These are phyloP conservation scores for Aldrovandia affinis DNA, from an alignment of 2,797 vertebrate species.

Conservation along the genomic window DNA sequence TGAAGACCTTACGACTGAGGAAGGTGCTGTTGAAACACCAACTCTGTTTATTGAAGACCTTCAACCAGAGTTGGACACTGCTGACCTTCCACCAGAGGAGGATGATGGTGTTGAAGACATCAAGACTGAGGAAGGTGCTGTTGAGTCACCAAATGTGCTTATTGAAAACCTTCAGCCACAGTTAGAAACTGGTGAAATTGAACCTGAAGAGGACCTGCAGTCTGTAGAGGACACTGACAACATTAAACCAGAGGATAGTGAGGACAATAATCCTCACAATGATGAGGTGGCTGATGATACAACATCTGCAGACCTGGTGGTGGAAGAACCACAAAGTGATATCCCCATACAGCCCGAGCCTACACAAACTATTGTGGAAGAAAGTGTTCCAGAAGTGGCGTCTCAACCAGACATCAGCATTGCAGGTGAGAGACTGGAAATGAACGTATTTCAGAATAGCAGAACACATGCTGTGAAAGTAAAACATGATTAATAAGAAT, in stretches of 20 bases:
- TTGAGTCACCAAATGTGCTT: background rate
- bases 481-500: slow-evolving; percentile 35
- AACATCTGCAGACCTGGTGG: background rate
- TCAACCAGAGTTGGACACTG: background rate
- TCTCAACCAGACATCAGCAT: background rate
- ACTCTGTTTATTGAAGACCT: background rate
- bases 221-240: background rate
- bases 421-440: slow-evolving; percentile 17
- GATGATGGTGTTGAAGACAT: slow-evolving; percentile 19
- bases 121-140: background rate
- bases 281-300: slow-evolving; percentile 12
- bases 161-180: background rate
- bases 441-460: slow-evolving; percentile 6
- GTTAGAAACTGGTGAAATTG: background rate
- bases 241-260: background rate
- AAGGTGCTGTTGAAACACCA: background rate
- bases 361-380: slow-evolving; percentile 2
- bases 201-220: background rate
- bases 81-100: slow-evolving; percentile 28
- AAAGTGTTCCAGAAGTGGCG: background rate
- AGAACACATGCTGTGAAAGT: slow-evolving; percentile 2
- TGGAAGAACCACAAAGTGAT: background rate
- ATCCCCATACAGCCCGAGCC: background rate
- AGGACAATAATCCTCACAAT: background rate
- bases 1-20: background rate